Conservation (phyloP, 2,113 vertebrate species). For the Tachycineta bicolor region DNA sequence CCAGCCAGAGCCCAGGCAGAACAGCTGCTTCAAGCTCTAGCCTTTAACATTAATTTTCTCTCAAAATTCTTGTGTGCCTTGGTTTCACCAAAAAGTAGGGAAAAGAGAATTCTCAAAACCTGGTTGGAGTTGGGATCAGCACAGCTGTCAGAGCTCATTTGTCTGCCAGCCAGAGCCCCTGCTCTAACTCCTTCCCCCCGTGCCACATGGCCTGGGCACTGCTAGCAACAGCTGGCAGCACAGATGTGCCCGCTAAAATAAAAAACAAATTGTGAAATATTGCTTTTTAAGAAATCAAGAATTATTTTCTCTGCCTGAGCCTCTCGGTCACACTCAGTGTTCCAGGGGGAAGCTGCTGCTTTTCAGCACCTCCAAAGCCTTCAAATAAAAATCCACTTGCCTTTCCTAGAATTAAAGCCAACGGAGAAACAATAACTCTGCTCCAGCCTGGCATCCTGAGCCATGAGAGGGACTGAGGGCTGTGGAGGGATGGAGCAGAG, state of each 20-base stretch:
- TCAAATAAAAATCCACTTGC: background rate
- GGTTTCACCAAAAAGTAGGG: background rate
- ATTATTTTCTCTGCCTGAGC: background rate
- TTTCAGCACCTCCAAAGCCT: background rate
- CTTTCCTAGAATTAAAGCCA: background rate
- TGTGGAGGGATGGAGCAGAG: background rate
- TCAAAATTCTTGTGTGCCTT: background rate
- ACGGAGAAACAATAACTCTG: background rate
- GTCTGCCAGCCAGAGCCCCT: background rate
- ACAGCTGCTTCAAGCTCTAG: background rate
- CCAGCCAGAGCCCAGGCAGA: background rate
- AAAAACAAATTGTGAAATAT: background rate
- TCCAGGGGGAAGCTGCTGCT: background rate
- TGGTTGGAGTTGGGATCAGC: background rate
- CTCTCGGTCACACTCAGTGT: background rate
- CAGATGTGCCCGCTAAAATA: background rate
- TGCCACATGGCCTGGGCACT: background rate
- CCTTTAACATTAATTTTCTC: background rate
- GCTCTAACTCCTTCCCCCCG: background rate
- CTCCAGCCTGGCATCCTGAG: background rate
- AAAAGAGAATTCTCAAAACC: background rate
- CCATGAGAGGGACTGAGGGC: background rate
- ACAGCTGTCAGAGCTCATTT: background rate
- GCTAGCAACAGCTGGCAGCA: background rate
- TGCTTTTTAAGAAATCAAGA: background rate